These are phyloP conservation scores for Paradisaea rubra DNA, from an alignment of 2,113 vertebrate species.

Conservation along the genomic window DNA sequence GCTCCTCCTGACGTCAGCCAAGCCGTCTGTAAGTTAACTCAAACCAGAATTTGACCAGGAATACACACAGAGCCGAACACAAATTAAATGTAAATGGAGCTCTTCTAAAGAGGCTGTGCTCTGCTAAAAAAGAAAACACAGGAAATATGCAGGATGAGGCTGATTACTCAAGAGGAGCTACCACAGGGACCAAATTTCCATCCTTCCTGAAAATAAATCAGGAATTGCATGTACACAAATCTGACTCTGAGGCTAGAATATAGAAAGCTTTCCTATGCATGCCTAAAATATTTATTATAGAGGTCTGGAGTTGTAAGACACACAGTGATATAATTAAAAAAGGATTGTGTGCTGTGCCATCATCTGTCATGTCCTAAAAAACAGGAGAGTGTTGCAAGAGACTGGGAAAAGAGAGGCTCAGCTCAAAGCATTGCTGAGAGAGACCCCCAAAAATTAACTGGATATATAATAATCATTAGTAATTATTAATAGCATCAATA, in stretches of 20 bases:
- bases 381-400: rapidly evolving
- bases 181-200: not conserved
- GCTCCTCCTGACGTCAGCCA: not conserved
- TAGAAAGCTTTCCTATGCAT: not conserved
- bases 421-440: not conserved
- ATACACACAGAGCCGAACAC: not conserved
- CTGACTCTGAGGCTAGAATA: not conserved
- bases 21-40: not conserved
- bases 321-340: not conserved
- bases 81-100: not conserved
- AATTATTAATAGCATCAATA: not conserved
- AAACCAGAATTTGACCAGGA: not conserved
- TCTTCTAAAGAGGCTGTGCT: not conserved
- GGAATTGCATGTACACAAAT: not conserved
- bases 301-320: not conserved
- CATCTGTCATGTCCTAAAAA: not conserved
- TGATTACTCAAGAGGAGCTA: not conserved
- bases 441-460: no score
- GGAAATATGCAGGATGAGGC: not conserved
- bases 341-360: not conserved
- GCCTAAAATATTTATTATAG: not conserved
- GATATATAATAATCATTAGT: not conserved
- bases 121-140: slow-evolving; percentile 7
- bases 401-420: not conserved
- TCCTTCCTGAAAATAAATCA: slow-evolving; percentile 10